These are phyloP conservation scores for Molossus molossus DNA, from an alignment of 2,797 vertebrate genomes.

Conservation along the genomic window DNA sequence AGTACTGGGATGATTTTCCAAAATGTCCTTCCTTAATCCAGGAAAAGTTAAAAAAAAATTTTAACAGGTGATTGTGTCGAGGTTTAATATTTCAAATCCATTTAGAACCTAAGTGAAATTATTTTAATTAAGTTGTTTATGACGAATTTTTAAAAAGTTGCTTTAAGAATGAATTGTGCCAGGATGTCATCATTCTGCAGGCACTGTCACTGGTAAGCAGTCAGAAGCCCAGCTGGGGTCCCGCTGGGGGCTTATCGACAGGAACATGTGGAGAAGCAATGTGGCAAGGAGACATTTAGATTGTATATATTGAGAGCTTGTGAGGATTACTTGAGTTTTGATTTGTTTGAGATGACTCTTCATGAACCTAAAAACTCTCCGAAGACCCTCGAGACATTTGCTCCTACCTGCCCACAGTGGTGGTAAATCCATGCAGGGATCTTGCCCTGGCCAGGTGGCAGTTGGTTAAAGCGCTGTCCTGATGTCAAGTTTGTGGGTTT, in stretches of 20 bases:
- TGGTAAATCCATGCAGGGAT: not conserved
- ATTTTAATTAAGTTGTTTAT: not conserved
- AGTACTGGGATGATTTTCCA: conserved; percentile 42
- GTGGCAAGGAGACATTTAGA: not conserved
- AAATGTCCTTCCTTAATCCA: conserved; percentile 42
- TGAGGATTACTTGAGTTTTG: not conserved
- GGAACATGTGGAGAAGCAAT: not conserved
- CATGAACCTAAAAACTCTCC: not conserved
- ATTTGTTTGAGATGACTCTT: not conserved
- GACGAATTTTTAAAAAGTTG: not conserved
- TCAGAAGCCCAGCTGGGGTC: not conserved
- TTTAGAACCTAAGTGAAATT: not conserved
- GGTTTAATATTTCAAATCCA: not conserved
- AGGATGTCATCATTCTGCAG: not conserved
- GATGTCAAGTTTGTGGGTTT: not conserved
- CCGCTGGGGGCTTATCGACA: not conserved
- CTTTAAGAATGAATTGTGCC: not conserved
- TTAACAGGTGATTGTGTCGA: not conserved
- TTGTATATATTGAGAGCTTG: not conserved
- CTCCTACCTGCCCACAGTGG: not conserved
- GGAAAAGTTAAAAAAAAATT: not conserved
- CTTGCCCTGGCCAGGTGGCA: not conserved
- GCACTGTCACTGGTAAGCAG: not conserved
- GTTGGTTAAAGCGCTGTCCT: not conserved
- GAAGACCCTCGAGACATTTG: not conserved